Percentiles rank a stretch among this genome's conserved stretches.
Conservation (phyloP, 2,113 vertebrate genomes). For the Rhea pennata region DNA sequence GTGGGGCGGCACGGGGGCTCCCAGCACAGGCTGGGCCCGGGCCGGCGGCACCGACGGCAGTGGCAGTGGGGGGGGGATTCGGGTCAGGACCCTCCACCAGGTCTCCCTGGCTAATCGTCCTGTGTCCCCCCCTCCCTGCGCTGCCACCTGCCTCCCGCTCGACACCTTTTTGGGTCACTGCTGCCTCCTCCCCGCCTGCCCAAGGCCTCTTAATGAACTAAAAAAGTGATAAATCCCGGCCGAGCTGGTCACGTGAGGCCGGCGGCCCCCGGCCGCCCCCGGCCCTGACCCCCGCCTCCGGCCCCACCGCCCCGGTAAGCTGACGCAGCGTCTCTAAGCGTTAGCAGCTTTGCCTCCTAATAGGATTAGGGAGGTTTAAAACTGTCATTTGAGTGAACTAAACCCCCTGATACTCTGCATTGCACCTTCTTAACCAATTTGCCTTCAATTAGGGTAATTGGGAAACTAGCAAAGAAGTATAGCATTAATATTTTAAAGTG, state of each 20-base stretch:
- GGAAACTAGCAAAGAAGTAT: slow-evolving; percentile 84
- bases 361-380: slow-evolving; percentile 89
- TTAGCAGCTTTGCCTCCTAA: slow-evolving; percentile 88
- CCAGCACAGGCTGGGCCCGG: background rate
- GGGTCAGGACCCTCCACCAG: slow-evolving; percentile 57
- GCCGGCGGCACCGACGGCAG: too few relatives aligned
- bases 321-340: slow-evolving; percentile 88
- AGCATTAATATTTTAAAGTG: slow-evolving; percentile 83
- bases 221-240: slow-evolving; percentile 60
- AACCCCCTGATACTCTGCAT: slow-evolving; percentile 85
- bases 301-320: slow-evolving; percentile 78
- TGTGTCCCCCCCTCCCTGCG: background rate
- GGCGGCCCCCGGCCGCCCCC: slow-evolving; percentile 11
- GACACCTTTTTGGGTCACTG: slow-evolving; percentile 53
- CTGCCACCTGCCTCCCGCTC: slow-evolving; percentile 26
- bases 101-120: slow-evolving; percentile 49
- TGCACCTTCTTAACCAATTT: slow-evolving; percentile 88
- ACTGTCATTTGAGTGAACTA: slow-evolving; percentile 91
- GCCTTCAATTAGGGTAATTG: slow-evolving; percentile 88
- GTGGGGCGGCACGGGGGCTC: background rate
- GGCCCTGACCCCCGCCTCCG: slow-evolving; percentile 62
- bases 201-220: slow-evolving; percentile 71
- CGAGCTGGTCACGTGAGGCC: slow-evolving; percentile 56
- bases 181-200: slow-evolving; percentile 36
- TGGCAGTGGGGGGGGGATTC: background rate